A percentile compares a stretch with the other conserved stretches of the same genome.
phyloP scores from a whole-genome alignment of 2,888 invertebrate genomes.

The Caenorhabditis sp. region DNA sequence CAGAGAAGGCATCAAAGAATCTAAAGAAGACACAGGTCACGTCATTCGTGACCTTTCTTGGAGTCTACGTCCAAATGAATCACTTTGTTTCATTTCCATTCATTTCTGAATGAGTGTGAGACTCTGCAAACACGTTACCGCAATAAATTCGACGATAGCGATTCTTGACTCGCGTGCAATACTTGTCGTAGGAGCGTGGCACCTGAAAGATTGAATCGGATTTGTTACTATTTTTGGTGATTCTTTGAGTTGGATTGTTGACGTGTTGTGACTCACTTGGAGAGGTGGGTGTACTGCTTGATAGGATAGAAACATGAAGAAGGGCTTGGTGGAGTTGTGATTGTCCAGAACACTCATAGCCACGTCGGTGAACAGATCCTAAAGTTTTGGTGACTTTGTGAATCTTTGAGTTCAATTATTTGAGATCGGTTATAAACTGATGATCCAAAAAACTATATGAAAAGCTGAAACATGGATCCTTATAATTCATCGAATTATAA shows the following conservation, averaged over 20 bases:
- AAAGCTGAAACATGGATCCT: no score
- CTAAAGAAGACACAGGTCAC: slow-evolving; percentile 15
- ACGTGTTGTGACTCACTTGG: slow-evolving; percentile 70
- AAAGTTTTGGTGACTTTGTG: slow-evolving; percentile 11
- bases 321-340: slow-evolving; percentile 75
- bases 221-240: slow-evolving; percentile 7
- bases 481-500: no score
- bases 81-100: neutral
- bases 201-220: slow-evolving; percentile 62
- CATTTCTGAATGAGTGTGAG: slow-evolving; percentile 3
- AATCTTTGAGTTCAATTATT: neutral
- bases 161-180: slow-evolving; percentile 72
- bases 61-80: slow-evolving; percentile 15
- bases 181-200: slow-evolving; percentile 71
- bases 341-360: slow-evolving; percentile 74
- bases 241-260: slow-evolving; percentile 2
- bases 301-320: slow-evolving; percentile 83
- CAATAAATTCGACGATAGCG: slow-evolving; percentile 77
- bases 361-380: slow-evolving; percentile 79
- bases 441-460: neutral
- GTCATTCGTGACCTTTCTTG: slow-evolving; percentile 39
- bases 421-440: neutral
- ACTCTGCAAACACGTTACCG: slow-evolving; percentile 64
- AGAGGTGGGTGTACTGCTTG: slow-evolving; percentile 83
- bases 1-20: slow-evolving; percentile 12